phyloP scores from a whole-genome alignment of 2,113 vertebrate genomes.

The Boleophthalmus pectinirostris region DNA sequence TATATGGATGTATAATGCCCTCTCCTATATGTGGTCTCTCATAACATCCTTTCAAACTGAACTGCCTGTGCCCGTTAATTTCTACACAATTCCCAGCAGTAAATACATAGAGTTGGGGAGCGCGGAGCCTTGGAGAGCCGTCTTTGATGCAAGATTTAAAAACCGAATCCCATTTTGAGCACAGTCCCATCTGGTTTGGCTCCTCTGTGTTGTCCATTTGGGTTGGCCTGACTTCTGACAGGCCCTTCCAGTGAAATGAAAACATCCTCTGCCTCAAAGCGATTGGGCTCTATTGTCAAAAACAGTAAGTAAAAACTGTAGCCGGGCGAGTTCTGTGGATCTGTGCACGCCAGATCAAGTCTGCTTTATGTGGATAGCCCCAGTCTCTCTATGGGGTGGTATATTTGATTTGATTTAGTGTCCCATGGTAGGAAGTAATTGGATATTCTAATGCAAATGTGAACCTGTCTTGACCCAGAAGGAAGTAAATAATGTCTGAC shows the following conservation, averaged over 20 bases:
- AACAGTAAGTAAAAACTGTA: not conserved
- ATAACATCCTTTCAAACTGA: not conserved
- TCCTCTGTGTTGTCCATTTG: conserved; percentile 9
- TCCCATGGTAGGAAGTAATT: too few relatives aligned
- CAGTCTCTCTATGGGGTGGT: not conserved
- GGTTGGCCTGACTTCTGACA: conserved; percentile 12
- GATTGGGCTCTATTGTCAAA: conserved; percentile 4
- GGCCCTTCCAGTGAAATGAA: conserved; percentile 9
- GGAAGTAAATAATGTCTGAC: not conserved
- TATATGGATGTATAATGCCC: too few relatives aligned
- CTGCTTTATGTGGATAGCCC: not conserved
- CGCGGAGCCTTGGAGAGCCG: not conserved
- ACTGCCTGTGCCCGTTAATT: not conserved
- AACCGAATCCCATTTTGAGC: not conserved
- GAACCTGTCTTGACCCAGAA: too few relatives aligned
- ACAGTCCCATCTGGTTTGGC: conserved; percentile 10
- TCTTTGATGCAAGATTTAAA: not conserved
- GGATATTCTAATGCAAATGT: too few relatives aligned
- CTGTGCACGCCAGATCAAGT: not conserved
- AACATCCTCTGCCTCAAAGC: conserved; percentile 4
- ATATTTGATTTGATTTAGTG: too few relatives aligned
- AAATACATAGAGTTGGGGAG: not conserved
- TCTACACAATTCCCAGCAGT: not conserved
- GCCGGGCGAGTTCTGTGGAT: not conserved
- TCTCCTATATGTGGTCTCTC: not conserved